Evolutionary conservation across 2,113 vertebrate species (phyloP), one percentile per base, ranked within the genome.

Genomic region (Emydocephalus ijimae): DNA sequence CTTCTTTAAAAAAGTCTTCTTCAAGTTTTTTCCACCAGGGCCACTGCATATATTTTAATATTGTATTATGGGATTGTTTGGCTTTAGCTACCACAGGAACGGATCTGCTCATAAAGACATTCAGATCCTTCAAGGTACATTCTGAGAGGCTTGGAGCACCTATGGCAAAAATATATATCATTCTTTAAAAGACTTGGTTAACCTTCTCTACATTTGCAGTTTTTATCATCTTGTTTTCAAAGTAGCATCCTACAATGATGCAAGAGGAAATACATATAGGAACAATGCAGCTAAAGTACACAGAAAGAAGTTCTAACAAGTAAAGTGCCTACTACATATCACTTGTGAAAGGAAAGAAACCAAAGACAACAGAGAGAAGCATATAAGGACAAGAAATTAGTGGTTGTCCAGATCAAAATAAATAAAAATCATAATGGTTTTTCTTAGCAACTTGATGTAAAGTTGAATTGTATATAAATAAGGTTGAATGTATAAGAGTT

Each of bases 21-120:
- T 97, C 98, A 92, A 99, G 98, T n/a, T 96, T 98, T 96, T 97
- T 98, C 99, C 99, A 99, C 99, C 99, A 99, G 0, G 99, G 98
- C 91, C 98, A 98, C 88, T 94, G 95, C 85, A 94, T 69, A 1
- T 96, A 96, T 96, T 98, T 99, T 94, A 99, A 97, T 95, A 97
- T 91, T 1, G 97, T 94, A 24, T 97, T 98, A 96, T 99, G 99
- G 89, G 97, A 96, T 12, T 98, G 98, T 11, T 98, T 98, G 93
- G 98, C 99, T 5, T 98, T 98, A 43, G 97, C 94, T 26, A 98
- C 98, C 34, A 99, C 93, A 43, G 98, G 98, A 26, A 96, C 94
- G 0, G 98, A 99, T 14, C 98, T 98, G 94, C 99, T 99, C 94
- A 97, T 95, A 93, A 99, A 99, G 54, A 98, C 94, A 39, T 97